These are phyloP conservation scores for Orientallactaga bullata DNA, from an alignment of 2,113 vertebrate species.

Conservation along the genomic window DNA sequence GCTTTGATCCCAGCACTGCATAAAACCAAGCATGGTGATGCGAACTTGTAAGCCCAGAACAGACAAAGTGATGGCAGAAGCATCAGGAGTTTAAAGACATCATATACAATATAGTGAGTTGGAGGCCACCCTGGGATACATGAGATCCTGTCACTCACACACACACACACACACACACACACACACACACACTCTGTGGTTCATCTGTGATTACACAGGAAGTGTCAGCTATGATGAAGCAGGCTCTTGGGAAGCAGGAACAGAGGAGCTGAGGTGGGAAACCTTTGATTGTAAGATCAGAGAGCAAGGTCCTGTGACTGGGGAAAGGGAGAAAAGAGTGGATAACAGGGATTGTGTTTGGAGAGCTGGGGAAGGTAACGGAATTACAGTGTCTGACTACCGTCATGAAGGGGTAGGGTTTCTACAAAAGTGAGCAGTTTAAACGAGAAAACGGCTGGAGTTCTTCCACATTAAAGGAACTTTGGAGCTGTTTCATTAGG, in stretches of 20 bases:
- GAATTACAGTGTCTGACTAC: accelerated
- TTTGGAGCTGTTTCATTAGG: neutral
- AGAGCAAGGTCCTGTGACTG: neutral
- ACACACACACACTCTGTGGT: neutral
- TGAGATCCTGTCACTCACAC: too few species aligned
- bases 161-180: too few species aligned
- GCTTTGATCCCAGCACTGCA: too few species aligned
- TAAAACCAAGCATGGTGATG: too few species aligned
- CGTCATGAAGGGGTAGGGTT: neutral
- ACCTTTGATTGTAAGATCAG: neutral
- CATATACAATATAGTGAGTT: too few species aligned
- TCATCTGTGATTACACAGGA: neutral
- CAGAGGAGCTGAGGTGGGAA: neutral
- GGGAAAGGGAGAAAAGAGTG: neutral
- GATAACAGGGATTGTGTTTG: neutral
- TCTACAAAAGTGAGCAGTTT: neutral
- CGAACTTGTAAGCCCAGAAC: too few species aligned
- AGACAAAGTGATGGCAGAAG: too few species aligned
- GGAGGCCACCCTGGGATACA: too few species aligned
- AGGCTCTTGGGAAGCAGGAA: neutral
- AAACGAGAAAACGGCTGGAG: neutral
- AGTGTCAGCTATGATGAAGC: neutral
- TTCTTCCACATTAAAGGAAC: neutral
- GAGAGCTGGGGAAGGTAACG: accelerated
- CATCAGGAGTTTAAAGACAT: too few species aligned